phyloP scores from a whole-genome alignment of 2,797 vertebrate species.

The Silurus lanzhouensis region DNA sequence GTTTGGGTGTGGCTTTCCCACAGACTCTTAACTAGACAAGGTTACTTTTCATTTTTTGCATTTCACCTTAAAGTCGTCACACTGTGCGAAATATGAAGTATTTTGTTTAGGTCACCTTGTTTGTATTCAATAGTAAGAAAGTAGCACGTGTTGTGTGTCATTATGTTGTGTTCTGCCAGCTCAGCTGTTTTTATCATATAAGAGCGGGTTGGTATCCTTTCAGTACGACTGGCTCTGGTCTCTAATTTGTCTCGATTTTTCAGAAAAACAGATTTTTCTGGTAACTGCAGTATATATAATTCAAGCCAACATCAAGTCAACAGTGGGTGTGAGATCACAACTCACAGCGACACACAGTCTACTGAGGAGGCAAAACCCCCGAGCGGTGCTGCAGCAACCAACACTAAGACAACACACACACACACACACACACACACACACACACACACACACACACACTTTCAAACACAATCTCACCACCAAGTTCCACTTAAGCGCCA shows the following conservation, averaged over 20 bases:
- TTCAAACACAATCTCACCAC: no score
- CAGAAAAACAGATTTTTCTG: no score
- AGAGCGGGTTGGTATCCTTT: background rate
- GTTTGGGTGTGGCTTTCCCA: background rate
- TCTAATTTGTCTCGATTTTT: background rate
- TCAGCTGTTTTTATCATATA: background rate
- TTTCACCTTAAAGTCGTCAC: background rate
- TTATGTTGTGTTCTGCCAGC: background rate
- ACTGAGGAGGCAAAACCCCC: no score
- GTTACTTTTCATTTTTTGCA: background rate
- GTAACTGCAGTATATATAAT: no score
- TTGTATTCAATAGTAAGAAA: background rate
- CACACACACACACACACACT: no score
- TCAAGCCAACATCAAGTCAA: no score
- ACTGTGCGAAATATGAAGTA: background rate
- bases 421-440: no score
- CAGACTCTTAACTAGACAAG: background rate
- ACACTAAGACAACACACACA: no score
- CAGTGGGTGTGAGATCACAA: no score
- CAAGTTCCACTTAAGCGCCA: no score
- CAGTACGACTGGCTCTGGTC: background rate
- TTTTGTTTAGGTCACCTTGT: background rate
- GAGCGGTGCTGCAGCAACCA: no score
- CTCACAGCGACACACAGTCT: no score
- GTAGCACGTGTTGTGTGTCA: background rate